Evolutionary conservation across 2,888 invertebrate species (phyloP).

Genomic region (Eumerus sabulonum): DNA sequence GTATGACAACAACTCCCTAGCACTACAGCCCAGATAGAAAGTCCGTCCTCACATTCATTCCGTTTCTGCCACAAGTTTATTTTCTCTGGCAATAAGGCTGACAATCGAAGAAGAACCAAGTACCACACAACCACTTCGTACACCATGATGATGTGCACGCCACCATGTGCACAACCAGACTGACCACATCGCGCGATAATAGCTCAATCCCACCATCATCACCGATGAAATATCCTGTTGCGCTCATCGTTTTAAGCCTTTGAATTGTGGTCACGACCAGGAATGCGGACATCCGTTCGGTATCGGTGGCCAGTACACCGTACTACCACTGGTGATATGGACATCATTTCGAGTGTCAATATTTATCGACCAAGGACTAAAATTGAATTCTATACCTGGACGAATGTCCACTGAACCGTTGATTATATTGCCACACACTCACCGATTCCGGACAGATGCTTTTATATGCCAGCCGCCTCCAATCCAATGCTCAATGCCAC

Average conservation of each 20-base stretch:
- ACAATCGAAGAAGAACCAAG: background rate
- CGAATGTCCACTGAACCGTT: conserved; percentile 2
- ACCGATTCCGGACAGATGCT: background rate
- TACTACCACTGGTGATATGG: conserved; percentile 1
- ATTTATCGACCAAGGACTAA: conserved; percentile 29
- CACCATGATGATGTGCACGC: conserved; percentile 4
- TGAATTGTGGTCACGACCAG: conserved; percentile 17
- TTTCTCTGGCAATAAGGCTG: conserved; percentile 4
- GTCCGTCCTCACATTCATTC: no score
- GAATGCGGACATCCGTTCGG: background rate
- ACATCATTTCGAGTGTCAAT: conserved; percentile 31
- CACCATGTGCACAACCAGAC: conserved; percentile 1
- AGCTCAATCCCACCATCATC: conserved; percentile 5
- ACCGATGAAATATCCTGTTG: conserved; percentile 16
- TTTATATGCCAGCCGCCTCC: background rate
- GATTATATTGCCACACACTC: conserved; percentile 13
- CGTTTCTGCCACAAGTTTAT: conserved; percentile 9
- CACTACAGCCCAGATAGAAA: no score
- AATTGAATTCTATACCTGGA: conserved; percentile 32
- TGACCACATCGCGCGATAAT: background rate
- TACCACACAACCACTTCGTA: background rate
- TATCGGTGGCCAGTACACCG: background rate
- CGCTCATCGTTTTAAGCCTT: conserved; percentile 8
- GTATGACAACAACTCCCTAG: no score
- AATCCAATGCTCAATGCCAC: no score